A percentile compares a stretch with the other conserved stretches of the same genome.
Evolutionary conservation across 2,113 vertebrate genomes (phyloP).

Genomic region (Bettongia penicillata): DNA sequence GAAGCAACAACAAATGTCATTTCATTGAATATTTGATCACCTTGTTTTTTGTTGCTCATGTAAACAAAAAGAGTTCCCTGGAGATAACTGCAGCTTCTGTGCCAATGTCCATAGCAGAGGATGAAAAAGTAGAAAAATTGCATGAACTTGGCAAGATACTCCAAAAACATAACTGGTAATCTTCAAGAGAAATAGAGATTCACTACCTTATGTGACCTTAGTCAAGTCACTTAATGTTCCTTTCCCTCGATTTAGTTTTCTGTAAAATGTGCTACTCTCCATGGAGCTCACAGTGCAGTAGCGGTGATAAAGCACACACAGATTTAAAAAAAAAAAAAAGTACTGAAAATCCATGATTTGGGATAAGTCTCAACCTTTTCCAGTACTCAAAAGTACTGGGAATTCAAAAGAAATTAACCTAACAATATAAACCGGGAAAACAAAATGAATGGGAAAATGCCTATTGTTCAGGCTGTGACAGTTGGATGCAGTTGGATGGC

Average conservation of each 20-base stretch:
- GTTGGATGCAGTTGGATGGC: neutral
- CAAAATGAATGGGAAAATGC: neutral
- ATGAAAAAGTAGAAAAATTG: neutral
- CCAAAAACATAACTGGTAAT: neutral
- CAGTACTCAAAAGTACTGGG: neutral
- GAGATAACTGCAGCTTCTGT: neutral
- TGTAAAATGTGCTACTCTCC: neutral
- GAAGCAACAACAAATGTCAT: neutral
- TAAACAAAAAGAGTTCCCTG: neutral
- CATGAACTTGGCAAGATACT: neutral
- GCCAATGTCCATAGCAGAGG: neutral
- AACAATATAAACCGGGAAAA: neutral
- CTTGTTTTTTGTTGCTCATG: neutral
- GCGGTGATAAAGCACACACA: neutral
- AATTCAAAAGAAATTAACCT: neutral
- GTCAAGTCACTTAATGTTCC: neutral
- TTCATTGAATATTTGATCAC: neutral
- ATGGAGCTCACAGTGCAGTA: neutral
- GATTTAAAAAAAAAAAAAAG: neutral
- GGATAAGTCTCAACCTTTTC: neutral
- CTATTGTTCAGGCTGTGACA: neutral
- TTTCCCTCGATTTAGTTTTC: neutral
- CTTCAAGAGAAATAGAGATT: neutral
- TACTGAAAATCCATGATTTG: neutral
- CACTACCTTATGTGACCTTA: neutral